These are phyloP conservation scores for Passer montanus DNA, from an alignment of 2,113 vertebrate genomes.

Conservation along the genomic window DNA sequence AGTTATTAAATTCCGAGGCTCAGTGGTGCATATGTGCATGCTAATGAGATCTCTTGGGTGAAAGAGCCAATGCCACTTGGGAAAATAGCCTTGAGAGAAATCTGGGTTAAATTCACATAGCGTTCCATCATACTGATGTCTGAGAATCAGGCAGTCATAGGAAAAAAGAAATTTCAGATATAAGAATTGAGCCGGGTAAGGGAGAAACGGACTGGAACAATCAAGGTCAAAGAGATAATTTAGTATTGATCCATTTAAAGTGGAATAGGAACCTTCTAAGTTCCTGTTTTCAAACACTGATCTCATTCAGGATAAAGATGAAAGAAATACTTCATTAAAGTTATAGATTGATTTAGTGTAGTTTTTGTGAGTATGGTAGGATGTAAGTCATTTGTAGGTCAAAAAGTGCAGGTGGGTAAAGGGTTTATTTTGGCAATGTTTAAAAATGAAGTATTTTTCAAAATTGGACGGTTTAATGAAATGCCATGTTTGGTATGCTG, in stretches of 20 bases:
- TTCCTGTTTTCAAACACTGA: constrained; percentile 6
- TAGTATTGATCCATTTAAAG: constrained; percentile 47
- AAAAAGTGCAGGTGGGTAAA: not conserved
- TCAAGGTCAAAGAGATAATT: constrained; percentile 56
- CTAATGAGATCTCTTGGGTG: constrained; percentile 67
- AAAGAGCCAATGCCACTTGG: constrained; percentile 31
- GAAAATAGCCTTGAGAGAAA: constrained; percentile 61
- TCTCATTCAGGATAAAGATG: not conserved
- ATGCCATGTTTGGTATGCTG: not conserved
- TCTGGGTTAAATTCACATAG: constrained; percentile 51
- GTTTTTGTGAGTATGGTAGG: not conserved
- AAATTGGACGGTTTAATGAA: not conserved
- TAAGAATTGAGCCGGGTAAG: not conserved
- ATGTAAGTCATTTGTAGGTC: not conserved
- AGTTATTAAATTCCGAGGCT: constrained; percentile 60
- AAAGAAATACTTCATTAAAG: not conserved
- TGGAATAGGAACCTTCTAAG: not conserved
- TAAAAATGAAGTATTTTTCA: not conserved
- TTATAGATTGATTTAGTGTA: not conserved
- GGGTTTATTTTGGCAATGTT: not conserved
- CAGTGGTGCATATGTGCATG: constrained; percentile 57
- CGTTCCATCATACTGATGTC: not conserved
- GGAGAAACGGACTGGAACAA: not conserved
- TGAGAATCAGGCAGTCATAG: not conserved
- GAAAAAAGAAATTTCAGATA: not conserved